These are phyloP conservation scores for Alexandromys fortis DNA, from an alignment of 2,113 vertebrate species.

Conservation along the genomic window DNA sequence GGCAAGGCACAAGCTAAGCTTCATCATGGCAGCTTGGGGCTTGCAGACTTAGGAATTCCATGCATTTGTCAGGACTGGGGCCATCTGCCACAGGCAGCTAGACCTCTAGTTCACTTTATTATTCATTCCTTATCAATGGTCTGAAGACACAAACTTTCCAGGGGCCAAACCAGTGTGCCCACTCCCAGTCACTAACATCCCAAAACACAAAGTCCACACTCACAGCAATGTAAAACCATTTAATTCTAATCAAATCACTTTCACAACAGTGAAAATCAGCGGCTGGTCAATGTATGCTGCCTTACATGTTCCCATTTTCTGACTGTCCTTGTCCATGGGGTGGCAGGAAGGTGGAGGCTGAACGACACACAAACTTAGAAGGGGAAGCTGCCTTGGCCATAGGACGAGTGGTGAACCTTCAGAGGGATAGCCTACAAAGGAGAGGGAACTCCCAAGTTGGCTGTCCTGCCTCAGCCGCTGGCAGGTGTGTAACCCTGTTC, in stretches of 20 bases:
- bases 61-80: not conserved
- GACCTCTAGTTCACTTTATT: not conserved
- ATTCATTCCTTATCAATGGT: not conserved
- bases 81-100: conserved; percentile 8
- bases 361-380: conserved; percentile 76
- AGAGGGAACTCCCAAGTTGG: not conserved
- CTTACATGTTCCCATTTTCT: conserved; percentile 63
- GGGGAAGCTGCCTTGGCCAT: conserved; percentile 50
- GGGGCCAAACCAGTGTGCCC: not conserved
- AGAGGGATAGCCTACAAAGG: not conserved
- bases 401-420: not conserved
- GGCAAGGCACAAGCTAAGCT: not conserved
- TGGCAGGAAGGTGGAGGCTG: not conserved
- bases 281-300: conserved; percentile 78
- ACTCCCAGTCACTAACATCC: not conserved
- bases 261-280: conserved; percentile 90
- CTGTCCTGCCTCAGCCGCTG: conserved; percentile 22
- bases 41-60: not conserved
- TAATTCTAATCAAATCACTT: conserved; percentile 89
- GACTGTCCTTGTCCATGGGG: conserved; percentile 58
- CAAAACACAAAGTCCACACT: conserved; percentile 29
- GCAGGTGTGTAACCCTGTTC: not conserved
- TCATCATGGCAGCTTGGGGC: not conserved
- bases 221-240: conserved; percentile 86
- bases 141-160: not conserved